A percentile compares a stretch with the other conserved stretches of the same genome.
phyloP scores from a whole-genome alignment of 2,888 invertebrate genomes.

The Dryococelus australis region DNA sequence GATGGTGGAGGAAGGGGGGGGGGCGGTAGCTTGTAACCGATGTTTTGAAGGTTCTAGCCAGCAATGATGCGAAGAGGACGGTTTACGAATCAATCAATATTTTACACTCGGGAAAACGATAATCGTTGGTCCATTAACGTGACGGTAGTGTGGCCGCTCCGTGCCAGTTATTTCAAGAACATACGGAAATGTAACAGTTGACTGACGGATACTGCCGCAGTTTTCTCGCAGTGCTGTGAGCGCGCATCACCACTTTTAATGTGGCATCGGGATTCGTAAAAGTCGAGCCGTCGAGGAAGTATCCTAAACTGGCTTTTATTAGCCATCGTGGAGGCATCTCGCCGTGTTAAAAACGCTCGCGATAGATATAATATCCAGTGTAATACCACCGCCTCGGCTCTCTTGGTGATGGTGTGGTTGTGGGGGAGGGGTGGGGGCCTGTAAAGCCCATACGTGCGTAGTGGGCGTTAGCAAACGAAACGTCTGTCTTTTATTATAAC shows the following conservation, averaged over 20 bases:
- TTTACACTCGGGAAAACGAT: too few species aligned
- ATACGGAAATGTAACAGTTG: too few species aligned
- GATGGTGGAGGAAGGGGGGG: too few species aligned
- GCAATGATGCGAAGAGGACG: too few species aligned
- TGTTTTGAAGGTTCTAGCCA: too few species aligned
- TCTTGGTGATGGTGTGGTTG: background rate
- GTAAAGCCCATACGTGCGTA: background rate
- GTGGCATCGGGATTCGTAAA: background rate
- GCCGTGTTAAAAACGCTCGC: background rate
- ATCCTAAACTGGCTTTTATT: background rate
- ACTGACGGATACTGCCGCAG: background rate
- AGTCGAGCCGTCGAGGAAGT: background rate
- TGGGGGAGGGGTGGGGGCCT: too few species aligned
- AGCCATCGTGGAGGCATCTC: background rate
- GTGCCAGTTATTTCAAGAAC: too few species aligned
- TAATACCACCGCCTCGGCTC: background rate
- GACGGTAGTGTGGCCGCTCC: too few species aligned
- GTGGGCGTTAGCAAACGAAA: background rate
- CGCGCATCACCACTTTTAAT: background rate
- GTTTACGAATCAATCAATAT: too few species aligned
- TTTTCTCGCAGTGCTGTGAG: too few species aligned
- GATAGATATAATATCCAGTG: background rate
- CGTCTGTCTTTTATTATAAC: conserved; percentile 1
- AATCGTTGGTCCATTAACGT: too few species aligned
- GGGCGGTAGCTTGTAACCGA: too few species aligned